Evolutionary conservation across 2,888 invertebrate genomes (phyloP).

Genomic region (Timema podura): DNA sequence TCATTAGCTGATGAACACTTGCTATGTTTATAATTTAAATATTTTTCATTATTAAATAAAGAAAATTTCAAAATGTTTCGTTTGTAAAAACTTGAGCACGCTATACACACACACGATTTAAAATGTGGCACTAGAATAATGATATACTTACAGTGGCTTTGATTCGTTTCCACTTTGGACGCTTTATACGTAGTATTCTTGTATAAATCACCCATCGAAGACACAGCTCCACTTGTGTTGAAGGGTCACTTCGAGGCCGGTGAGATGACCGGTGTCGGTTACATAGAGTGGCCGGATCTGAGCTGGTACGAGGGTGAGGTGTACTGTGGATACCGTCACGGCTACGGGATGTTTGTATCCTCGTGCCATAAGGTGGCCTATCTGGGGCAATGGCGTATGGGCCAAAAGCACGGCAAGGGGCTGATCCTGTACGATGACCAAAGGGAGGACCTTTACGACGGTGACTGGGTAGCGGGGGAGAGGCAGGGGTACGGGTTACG

Average conservation of each 20-base stretch:
- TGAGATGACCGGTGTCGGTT: constrained; percentile 53
- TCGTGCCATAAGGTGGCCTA: constrained; percentile 35
- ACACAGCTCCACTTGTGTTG: neutral
- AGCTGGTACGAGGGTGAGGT: constrained; percentile 59
- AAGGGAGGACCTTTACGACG: constrained; percentile 44
- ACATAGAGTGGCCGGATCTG: constrained; percentile 53
- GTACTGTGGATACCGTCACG: constrained; percentile 50
- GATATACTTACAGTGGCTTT: no score
- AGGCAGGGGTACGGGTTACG: constrained; percentile 53
- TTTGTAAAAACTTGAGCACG: no score
- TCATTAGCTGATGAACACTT: no score
- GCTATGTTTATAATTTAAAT: no score
- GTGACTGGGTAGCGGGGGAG: constrained; percentile 44
- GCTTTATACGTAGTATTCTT: no score
- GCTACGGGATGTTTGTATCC: constrained; percentile 40
- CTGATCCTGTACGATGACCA: neutral
- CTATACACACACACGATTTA: no score
- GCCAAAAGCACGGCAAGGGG: constrained; percentile 44
- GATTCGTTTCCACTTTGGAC: no score
- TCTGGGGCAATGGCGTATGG: constrained; percentile 45
- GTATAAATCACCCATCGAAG: no score
- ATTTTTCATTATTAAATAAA: no score
- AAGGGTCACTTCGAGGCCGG: constrained; percentile 57
- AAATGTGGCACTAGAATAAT: no score
- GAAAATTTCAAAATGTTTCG: no score